Conservation (phyloP, 2,888 invertebrate genomes). For the Zaprionus lineosus region DNA sequence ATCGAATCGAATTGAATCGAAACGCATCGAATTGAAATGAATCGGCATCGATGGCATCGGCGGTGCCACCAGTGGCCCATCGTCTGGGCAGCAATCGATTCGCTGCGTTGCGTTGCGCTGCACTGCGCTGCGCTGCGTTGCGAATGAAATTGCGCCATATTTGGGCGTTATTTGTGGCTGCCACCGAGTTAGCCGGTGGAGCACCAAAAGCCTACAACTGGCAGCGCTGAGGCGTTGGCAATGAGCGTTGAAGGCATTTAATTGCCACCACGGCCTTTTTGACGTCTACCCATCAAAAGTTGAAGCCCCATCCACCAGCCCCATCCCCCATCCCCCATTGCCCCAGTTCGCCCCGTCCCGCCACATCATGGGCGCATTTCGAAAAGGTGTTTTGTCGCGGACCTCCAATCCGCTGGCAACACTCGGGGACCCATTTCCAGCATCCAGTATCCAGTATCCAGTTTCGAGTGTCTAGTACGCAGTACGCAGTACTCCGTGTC, state of each 20-base stretch:
- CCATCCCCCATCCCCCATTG: background rate
- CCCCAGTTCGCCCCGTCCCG: no score
- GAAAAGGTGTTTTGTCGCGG: conserved; percentile 68
- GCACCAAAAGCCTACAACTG: conserved; percentile 8
- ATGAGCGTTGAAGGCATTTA: conserved; percentile 64
- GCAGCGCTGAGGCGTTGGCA: conserved; percentile 55
- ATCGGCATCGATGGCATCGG: conserved; percentile 42
- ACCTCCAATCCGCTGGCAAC: conserved; percentile 13
- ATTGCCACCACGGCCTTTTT: conserved; percentile 69
- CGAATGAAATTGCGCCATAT: conserved; percentile 76
- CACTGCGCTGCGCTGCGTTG: conserved; percentile 36
- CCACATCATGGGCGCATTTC: conserved; percentile 7
- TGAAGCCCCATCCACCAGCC: conserved; percentile 10
- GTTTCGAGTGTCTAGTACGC: background rate
- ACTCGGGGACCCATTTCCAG: conserved; percentile 6
- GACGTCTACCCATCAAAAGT: conserved; percentile 65
- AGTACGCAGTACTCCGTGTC: no score
- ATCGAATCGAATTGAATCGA: conserved; percentile 70
- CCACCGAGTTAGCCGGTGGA: conserved; percentile 28
- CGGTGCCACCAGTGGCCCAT: conserved; percentile 38
- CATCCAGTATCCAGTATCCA: background rate
- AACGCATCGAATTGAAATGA: conserved; percentile 74
- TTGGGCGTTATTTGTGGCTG: conserved; percentile 75
- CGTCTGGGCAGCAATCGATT: conserved; percentile 56
- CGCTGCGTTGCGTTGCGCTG: conserved; percentile 42